phyloP scores from a whole-genome alignment of 1,140 invertebrate genomes.

The Neodiprion pinetum region DNA sequence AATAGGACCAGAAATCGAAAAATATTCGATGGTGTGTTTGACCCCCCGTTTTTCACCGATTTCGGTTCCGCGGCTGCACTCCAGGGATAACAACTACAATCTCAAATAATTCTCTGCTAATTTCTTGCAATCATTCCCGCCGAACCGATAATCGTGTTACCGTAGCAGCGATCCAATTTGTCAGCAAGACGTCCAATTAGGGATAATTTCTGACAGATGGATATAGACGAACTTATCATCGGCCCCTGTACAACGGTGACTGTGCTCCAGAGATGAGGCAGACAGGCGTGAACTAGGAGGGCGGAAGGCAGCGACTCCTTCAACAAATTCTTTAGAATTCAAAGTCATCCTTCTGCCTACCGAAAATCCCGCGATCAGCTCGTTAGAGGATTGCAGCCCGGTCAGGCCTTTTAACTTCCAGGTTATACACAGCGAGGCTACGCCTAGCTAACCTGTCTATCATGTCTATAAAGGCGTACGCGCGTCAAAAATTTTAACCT shows the following conservation, averaged over 20 bases:
- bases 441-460: too few species aligned
- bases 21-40: too few species aligned
- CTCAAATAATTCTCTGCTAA: not conserved
- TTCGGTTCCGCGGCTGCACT: not conserved
- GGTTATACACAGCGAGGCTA: too few species aligned
- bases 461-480: constrained; percentile 15
- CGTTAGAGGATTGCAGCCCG: too few species aligned
- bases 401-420: too few species aligned
- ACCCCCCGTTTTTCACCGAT: too few species aligned
- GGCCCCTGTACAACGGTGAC: constrained; percentile 12
- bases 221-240: constrained; percentile 40
- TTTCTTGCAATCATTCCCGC: not conserved
- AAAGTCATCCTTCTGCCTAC: constrained; percentile 48
- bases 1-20: too few species aligned
- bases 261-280: too few species aligned
- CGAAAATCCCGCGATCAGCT: not conserved
- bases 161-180: constrained; percentile 30
- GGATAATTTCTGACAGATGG: constrained; percentile 43
- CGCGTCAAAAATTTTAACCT: too few species aligned
- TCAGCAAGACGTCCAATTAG: constrained; percentile 49
- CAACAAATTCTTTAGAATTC: constrained; percentile 27
- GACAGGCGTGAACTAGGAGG: too few species aligned
- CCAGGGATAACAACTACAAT: constrained; percentile 11
- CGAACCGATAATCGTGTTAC: not conserved
- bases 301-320: too few species aligned